These are phyloP conservation scores for Unio pictorum DNA, from an alignment of 2,888 invertebrate species.

Conservation along the genomic window DNA sequence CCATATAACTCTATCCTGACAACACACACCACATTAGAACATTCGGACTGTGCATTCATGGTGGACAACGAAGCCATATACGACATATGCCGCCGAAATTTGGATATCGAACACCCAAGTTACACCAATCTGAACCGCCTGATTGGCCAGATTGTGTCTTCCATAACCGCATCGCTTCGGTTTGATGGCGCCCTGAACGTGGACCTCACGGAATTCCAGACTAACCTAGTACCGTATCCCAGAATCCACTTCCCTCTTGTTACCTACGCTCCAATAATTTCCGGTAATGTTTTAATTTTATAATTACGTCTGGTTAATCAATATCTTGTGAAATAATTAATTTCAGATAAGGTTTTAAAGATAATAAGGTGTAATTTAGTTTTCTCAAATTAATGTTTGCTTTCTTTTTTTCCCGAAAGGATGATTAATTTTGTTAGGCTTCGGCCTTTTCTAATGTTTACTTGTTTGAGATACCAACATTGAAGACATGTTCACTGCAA, in stretches of 20 bases:
- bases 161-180: slow-evolving; percentile 72
- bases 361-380: neutral
- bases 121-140: slow-evolving; percentile 93
- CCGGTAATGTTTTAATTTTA: slow-evolving; percentile 66
- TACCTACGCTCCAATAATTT: slow-evolving; percentile 93
- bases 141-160: slow-evolving; percentile 86
- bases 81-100: slow-evolving; percentile 86
- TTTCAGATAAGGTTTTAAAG: no score
- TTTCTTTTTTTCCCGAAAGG: neutral
- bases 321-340: neutral
- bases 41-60: slow-evolving; percentile 98
- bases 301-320: no score
- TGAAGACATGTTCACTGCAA: no score
- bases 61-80: slow-evolving; percentile 92
- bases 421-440: neutral
- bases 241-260: slow-evolving; percentile 87
- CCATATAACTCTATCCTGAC: slow-evolving; percentile 97
- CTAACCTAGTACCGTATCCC: slow-evolving; percentile 70
- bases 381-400: no score
- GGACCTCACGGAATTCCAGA: slow-evolving; percentile 74
- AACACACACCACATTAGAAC: slow-evolving; percentile 89
- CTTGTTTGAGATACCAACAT: no score
- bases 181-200: slow-evolving; percentile 75
- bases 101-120: slow-evolving; percentile 88
- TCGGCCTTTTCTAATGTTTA: neutral